Percentiles rank a stretch among this genome's conserved stretches.
These are phyloP conservation scores for Caranx melampygus DNA, from an alignment of 2,113 vertebrate genomes.

Conservation along the genomic window DNA sequence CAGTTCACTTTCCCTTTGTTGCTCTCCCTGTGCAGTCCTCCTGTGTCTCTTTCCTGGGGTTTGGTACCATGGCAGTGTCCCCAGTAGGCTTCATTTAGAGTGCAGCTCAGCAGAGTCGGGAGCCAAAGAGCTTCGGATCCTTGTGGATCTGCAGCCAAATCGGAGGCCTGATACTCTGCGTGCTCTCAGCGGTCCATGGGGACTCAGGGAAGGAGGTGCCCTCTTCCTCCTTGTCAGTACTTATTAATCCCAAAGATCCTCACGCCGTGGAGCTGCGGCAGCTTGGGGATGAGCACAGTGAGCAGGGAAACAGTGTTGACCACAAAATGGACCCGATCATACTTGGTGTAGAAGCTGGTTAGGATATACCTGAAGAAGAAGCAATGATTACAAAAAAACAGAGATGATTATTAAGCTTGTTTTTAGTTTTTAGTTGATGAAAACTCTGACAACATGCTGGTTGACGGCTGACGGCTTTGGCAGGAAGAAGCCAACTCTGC, in stretches of 20 bases:
- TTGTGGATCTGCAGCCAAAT: slow-evolving; percentile 49
- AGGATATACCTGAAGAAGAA: slow-evolving; percentile 92
- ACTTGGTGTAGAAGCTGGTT: slow-evolving; percentile 99
- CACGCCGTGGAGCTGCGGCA: slow-evolving; percentile 96
- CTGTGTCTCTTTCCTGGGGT: slow-evolving; percentile 34
- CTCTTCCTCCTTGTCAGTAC: slow-evolving; percentile 83
- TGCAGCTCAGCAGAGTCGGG: slow-evolving; percentile 37
- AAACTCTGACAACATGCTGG: background rate
- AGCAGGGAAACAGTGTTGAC: slow-evolving; percentile 95
- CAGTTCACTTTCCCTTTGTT: slow-evolving; percentile 47
- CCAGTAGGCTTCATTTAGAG: slow-evolving; percentile 58
- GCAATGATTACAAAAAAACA: background rate
- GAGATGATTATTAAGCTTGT: no score
- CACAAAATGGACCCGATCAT: slow-evolving; percentile 94
- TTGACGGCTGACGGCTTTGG: background rate
- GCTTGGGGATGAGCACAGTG: slow-evolving; percentile 96
- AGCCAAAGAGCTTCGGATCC: slow-evolving; percentile 44
- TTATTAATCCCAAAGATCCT: slow-evolving; percentile 99
- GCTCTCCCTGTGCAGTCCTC: slow-evolving; percentile 25
- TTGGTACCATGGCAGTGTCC: slow-evolving; percentile 64
- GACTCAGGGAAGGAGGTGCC: slow-evolving; percentile 38
- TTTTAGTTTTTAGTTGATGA: no score
- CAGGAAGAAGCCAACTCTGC: background rate
- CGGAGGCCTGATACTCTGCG: slow-evolving; percentile 42
- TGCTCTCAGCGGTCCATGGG: slow-evolving; percentile 42